Conservation (phyloP, 30 jellyfish, hydroid and myxozoan species). For the Aurelia aurita region DNA sequence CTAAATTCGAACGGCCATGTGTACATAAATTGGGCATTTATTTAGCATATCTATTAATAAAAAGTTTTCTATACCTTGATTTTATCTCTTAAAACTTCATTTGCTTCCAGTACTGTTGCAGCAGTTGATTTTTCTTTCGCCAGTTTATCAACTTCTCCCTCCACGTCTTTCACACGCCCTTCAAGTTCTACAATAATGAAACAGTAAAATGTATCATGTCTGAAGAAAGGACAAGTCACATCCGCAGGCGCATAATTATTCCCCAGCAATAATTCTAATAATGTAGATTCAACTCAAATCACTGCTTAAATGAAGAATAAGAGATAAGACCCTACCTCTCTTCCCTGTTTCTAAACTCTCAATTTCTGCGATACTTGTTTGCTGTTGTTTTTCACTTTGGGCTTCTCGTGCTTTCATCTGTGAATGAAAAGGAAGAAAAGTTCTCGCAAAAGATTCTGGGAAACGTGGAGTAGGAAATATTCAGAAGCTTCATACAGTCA, state of each 20-base stretch:
- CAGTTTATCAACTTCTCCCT: conserved; percentile 58
- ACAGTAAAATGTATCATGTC: not conserved
- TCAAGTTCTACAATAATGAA: conserved; percentile 12
- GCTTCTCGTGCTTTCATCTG: conserved; percentile 76
- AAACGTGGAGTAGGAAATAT: no score
- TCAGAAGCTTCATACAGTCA: no score
- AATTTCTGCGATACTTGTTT: conserved; percentile 5
- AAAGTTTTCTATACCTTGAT: conserved; percentile 19
- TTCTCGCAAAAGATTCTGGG: no score
- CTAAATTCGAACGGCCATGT: no score
- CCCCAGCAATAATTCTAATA: not conserved
- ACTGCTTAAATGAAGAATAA: not conserved
- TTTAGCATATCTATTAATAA: no score
- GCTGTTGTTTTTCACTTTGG: conserved; percentile 42
- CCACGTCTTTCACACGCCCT: conserved; percentile 3
- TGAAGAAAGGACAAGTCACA: no score
- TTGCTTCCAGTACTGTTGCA: conserved; percentile 59
- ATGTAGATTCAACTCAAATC: not conserved
- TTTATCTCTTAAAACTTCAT: conserved; percentile 55
- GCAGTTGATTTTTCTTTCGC: conserved; percentile 23
- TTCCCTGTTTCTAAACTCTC: conserved; percentile 40
- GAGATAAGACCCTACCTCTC: conserved; percentile 34
- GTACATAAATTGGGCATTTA: no score
- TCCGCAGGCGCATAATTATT: no score
- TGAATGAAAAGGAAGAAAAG: not conserved